Evolutionary conservation across 2,113 vertebrate genomes (phyloP).

Genomic region (Lathamus discolor): DNA sequence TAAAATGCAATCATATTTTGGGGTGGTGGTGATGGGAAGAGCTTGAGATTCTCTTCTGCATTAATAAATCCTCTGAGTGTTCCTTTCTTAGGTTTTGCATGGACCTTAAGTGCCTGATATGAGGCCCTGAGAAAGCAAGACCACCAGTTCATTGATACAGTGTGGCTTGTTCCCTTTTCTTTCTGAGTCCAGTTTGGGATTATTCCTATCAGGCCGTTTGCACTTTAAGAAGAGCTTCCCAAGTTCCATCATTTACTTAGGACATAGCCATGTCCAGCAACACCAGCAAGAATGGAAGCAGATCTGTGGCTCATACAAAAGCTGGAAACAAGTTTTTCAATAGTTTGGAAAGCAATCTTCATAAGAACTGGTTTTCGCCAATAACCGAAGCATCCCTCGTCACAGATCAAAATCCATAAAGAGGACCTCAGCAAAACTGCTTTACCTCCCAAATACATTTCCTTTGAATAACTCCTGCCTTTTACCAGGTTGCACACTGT

Average conservation of each 20-base stretch:
- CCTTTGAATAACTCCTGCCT: neutral
- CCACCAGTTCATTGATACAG: neutral
- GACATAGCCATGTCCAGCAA: neutral
- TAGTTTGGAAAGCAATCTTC: neutral
- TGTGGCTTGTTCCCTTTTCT: neutral
- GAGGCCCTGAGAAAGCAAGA: neutral
- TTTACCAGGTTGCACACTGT: neutral
- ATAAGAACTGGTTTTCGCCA: neutral
- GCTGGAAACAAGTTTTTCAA: neutral
- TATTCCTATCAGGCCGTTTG: neutral
- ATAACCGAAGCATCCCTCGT: neutral
- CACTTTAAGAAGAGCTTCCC: neutral
- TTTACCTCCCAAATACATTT: neutral
- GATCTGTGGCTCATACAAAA: neutral
- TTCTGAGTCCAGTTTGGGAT: neutral
- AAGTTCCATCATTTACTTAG: neutral
- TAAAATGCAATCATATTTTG: neutral
- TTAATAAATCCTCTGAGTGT: neutral
- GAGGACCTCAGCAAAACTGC: neutral
- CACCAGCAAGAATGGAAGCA: neutral
- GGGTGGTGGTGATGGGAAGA: neutral
- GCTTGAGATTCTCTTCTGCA: neutral
- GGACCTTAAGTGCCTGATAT: neutral
- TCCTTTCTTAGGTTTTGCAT: neutral
- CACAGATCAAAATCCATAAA: neutral